phyloP scores from a whole-genome alignment of 2,888 invertebrate species.

The Melanotus villosus region DNA sequence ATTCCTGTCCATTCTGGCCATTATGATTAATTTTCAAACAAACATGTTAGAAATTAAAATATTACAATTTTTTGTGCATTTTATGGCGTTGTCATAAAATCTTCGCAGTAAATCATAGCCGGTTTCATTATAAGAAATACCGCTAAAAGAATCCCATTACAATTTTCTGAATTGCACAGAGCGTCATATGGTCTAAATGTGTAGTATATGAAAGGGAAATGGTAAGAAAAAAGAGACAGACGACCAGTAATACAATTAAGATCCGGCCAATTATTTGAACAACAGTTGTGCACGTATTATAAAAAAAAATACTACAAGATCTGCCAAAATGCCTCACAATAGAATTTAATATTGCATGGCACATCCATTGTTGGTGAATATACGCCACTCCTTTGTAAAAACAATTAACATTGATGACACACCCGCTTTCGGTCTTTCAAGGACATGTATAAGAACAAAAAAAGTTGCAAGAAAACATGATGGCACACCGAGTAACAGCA shows the following conservation, averaged over 20 bases:
- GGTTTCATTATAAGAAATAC: no score
- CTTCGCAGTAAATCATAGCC: no score
- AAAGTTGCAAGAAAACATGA: slow-evolving; percentile 21
- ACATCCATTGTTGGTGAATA: slow-evolving; percentile 33
- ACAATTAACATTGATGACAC: slow-evolving; percentile 48
- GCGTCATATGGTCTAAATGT: slow-evolving; percentile 20
- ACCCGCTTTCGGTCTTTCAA: slow-evolving; percentile 30
- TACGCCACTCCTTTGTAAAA: slow-evolving; percentile 34
- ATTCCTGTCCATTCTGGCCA: no score
- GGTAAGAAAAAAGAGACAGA: slow-evolving; percentile 5
- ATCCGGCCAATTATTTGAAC: slow-evolving; percentile 34
- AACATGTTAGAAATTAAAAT: no score
- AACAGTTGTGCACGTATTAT: slow-evolving; percentile 27
- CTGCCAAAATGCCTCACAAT: slow-evolving; percentile 23
- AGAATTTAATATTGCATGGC: slow-evolving; percentile 30
- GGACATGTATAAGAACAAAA: slow-evolving; percentile 29
- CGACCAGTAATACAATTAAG: slow-evolving; percentile 24
- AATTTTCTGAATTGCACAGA: slow-evolving; percentile 8
- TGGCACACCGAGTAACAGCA: slow-evolving; percentile 1
- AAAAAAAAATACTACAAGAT: slow-evolving; percentile 24
- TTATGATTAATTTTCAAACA: no score
- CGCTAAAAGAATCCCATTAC: slow-evolving; percentile 11
- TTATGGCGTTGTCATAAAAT: no score
- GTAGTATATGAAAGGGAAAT: slow-evolving; percentile 8
- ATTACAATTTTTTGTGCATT: no score